Conservation (phyloP, 2,888 invertebrate genomes). For the Xestia xanthographa region DNA sequence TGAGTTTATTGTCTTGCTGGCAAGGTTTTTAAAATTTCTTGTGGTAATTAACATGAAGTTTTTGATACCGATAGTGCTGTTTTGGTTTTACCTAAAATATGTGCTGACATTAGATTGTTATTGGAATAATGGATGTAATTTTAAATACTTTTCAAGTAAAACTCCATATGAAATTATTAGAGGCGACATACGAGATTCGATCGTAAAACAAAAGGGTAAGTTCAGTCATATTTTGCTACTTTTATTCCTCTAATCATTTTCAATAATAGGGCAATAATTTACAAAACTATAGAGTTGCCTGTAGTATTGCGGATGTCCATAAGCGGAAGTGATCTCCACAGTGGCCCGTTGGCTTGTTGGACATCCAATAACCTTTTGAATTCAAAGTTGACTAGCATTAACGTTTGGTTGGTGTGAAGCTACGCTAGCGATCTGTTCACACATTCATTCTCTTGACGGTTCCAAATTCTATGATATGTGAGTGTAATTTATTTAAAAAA, state of each 20-base stretch:
- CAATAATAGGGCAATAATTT: neutral
- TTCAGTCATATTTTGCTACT: neutral
- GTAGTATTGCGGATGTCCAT: too few species aligned
- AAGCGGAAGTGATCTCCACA: too few species aligned
- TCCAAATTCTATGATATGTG: neutral
- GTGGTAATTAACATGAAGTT: conserved; percentile 12
- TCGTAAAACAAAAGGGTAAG: conserved; percentile 52
- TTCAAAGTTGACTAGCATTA: neutral
- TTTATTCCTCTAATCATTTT: neutral
- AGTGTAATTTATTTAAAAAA: neutral
- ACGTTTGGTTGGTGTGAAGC: neutral
- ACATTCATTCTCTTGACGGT: too few species aligned
- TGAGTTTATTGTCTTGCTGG: neutral
- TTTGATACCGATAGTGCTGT: conserved; percentile 4
- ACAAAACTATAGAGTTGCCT: too few species aligned
- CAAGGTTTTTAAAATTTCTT: neutral
- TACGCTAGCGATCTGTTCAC: too few species aligned
- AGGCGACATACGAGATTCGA: conserved; percentile 81
- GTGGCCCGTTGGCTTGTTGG: too few species aligned
- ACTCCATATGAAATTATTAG: conserved; percentile 80
- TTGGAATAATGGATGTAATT: conserved; percentile 80
- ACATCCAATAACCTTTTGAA: neutral
- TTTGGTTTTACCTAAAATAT: conserved; percentile 46
- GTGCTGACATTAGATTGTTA: conserved; percentile 70
- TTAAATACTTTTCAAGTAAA: conserved; percentile 80